Evolutionary conservation across 2,888 invertebrate species (phyloP).

Genomic region (Allophyes oxyacanthae): DNA sequence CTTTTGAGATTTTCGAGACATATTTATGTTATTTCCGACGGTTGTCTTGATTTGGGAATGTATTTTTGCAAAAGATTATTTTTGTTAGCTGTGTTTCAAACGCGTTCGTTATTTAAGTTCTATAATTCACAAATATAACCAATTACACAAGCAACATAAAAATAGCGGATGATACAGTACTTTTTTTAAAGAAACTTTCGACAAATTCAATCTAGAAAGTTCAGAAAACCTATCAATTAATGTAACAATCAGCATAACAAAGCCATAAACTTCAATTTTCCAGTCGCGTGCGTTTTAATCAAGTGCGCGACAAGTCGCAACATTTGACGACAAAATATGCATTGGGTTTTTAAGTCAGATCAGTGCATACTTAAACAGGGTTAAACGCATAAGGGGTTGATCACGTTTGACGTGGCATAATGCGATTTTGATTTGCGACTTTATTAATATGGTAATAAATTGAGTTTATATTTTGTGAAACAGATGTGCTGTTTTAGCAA

Average conservation of each 20-base stretch:
- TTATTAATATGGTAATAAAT: conserved; percentile 64
- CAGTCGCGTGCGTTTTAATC: conserved; percentile 58
- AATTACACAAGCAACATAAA: not conserved
- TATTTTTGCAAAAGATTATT: conserved; percentile 35
- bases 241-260: conserved; percentile 41
- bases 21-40: conserved; percentile 65
- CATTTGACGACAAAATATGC: conserved; percentile 65
- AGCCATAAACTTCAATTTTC: conserved; percentile 55
- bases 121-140: too few species aligned
- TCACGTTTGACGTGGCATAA: conserved; percentile 53
- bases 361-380: conserved; percentile 61
- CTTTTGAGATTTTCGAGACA: conserved; percentile 61
- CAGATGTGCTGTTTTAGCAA: conserved; percentile 42
- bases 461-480: conserved; percentile 38
- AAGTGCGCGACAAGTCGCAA: conserved; percentile 52
- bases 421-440: conserved; percentile 61
- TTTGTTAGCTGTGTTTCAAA: conserved; percentile 28
- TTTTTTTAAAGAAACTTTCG: not conserved
- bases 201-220: conserved; percentile 9
- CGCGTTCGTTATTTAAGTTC: too few species aligned
- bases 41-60: conserved; percentile 54
- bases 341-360: conserved; percentile 61
- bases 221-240: conserved; percentile 31
- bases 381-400: conserved; percentile 59
- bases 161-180: not conserved